Evolutionary conservation across 2,797 vertebrate species (phyloP), one percentile per base, ranked within the genome.

Genomic region (Sylvia borin): DNA sequence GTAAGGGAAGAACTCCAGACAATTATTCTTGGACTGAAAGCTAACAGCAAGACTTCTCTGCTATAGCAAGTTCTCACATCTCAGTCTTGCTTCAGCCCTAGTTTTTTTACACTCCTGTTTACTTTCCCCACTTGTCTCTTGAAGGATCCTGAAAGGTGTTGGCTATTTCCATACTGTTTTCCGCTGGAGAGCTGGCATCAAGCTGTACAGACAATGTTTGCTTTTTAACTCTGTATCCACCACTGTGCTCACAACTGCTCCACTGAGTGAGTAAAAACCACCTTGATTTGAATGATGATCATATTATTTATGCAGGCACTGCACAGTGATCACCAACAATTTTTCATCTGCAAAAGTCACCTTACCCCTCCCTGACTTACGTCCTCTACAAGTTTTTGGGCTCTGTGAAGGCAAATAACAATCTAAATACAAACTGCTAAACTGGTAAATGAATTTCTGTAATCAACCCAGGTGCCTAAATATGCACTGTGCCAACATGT

Each of bases 401-500:
- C 55, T 43, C 48, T 0, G 4, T 26, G 47, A 78, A 75, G 40
- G 66, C 4, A 27, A 70, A 27, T 22, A 73, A 38, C 25, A 42
- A 55, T 5, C 11, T 75, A 61, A 36, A 53, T 10, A 66, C 64
- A 45, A 73, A n/a, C 20, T 47, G 45, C 26, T 81, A 17, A 47
- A 55, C 47, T 45, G 24, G 15, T 17, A 65, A 8, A 58, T n/a
- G 54, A 51, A 17, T 47, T 88, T 18, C 9, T 43, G 26, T 42
- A n/a, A 64, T n/a, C 54, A 34, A 10, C 36, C 22, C 34, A 65
- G 38, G 16, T 75, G 47, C 42, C 85, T 43, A 58, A 86, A 72
- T 8, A 8, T 1, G 19, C 2, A 1, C 11, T 48, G 18, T 22
- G 14, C 3, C 7, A 6, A 11, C 5, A 16, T 6, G 43, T 10